Percentiles rank a stretch among this genome's conserved stretches.
Evolutionary conservation across 1,140 invertebrate genomes (phyloP).

Genomic region (Drosophila willistoni): DNA sequence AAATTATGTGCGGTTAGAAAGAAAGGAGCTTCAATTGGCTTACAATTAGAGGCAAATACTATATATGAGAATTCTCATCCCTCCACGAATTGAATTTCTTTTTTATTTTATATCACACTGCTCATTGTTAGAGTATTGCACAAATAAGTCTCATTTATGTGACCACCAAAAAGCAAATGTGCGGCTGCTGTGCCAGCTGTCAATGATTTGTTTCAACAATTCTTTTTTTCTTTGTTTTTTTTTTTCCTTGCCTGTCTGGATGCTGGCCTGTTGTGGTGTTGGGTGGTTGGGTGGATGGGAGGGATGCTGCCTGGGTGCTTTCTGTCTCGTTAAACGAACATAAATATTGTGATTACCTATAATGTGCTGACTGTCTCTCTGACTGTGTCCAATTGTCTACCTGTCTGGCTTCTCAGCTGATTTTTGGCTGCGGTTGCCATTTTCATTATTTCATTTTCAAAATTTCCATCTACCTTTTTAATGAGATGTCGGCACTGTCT

Average conservation of each 20-base stretch:
- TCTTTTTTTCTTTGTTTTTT: constrained; percentile 21
- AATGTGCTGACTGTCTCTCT: constrained; percentile 64
- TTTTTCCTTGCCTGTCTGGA: constrained; percentile 15
- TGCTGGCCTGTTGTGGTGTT: neutral
- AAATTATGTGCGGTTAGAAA: too few relatives aligned
- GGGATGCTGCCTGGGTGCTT: constrained; percentile 21
- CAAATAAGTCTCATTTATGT: constrained; percentile 37
- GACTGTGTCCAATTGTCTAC: constrained; percentile 29
- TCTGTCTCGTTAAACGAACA: constrained; percentile 73
- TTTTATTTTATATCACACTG: neutral
- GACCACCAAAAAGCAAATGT: constrained; percentile 55
- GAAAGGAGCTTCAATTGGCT: too few relatives aligned
- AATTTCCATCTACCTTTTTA: constrained; percentile 28
- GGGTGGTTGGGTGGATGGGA: neutral
- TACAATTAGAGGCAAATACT: too few relatives aligned
- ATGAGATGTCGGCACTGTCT: constrained; percentile 36
- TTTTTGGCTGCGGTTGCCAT: constrained; percentile 53
- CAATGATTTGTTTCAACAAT: constrained; percentile 78
- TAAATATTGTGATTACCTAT: constrained; percentile 78
- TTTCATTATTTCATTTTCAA: constrained; percentile 33
- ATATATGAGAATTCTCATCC: too few relatives aligned
- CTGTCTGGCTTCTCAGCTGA: constrained; percentile 36
- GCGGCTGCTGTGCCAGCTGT: constrained; percentile 58
- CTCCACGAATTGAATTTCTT: too few relatives aligned
- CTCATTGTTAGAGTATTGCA: neutral